Base-by-base conservation (phyloP, 2,113 vertebrate species). In the Peucedramus taeniatus region DNA sequence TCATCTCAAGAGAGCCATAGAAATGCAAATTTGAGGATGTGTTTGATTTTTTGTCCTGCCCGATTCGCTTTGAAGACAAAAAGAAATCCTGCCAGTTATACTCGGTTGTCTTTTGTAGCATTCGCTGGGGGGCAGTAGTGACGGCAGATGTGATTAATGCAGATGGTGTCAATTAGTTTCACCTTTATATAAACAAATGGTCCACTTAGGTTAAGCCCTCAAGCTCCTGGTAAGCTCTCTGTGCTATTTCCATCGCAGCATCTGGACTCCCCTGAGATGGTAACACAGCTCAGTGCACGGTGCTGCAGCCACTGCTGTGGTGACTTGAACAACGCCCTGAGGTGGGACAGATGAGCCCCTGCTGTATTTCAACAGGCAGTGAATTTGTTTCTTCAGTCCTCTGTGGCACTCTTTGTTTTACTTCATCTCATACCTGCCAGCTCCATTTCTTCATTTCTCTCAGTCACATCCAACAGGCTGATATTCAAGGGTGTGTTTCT, bases 381-480 rank as follows among this genome's bases (percentile, higher is more conserved):
- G 59, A 69, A 60, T 30, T 39, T 9, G 11, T 33, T 69, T 83
- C 77, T 83, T 69, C 68, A 42, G 44, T 15, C 16, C 5, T 0
- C 27, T 54, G n/a, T 53, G 47, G 47, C 75, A 71, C 33, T 21
- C 9, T 51, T 71, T 3, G 33, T 65, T 70, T 72, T 33, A 37
- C 13, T 63, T 83, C 15, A 2, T 51, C 33, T 56, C 20, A 11
- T 15, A 18, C 5, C 7, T 4, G 7, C 44, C 0, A 1, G 21
- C 30, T 28, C 15, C 11, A 35, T 77, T 89, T 70, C 50, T 75
- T 72, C 15, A 13, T 26, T 82, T 72, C n/a, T 66, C 66, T 70
- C 12, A 2, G 63, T 44, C 33, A 68, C 10, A 68, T 26, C 39
- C 68, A 17, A 8, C 75, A 64, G 57, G 23, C 33, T 68, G 53